Evolutionary conservation across 2,888 invertebrate species (phyloP).

Genomic region (Mythimna lalbum): DNA sequence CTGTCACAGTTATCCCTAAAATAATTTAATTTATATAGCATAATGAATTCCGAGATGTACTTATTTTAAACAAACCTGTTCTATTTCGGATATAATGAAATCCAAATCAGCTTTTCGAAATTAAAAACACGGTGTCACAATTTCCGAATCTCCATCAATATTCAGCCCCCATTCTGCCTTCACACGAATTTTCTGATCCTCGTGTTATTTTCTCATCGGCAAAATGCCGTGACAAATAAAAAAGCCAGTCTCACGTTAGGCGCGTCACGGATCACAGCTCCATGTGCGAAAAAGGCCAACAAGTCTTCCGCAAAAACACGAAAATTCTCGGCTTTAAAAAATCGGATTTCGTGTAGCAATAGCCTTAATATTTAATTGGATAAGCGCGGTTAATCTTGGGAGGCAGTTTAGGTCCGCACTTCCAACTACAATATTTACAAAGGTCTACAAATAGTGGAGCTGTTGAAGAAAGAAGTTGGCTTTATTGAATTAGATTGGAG

Average conservation of each 20-base stretch:
- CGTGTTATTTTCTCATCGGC: constrained; percentile 43
- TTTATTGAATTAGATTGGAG: constrained; percentile 64
- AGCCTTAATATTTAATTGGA: constrained; percentile 73
- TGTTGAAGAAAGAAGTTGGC: constrained; percentile 58
- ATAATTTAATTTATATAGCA: constrained; percentile 24
- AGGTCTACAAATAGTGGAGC: constrained; percentile 67
- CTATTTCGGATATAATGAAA: constrained; percentile 10
- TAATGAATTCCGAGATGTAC: constrained; percentile 21
- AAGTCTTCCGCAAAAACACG: constrained; percentile 31
- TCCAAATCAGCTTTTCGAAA: constrained; percentile 3
- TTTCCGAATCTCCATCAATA: constrained; percentile 38
- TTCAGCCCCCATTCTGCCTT: constrained; percentile 24
- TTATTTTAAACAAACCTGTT: constrained; percentile 17
- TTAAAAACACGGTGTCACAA: constrained; percentile 31
- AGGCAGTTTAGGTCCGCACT: constrained; percentile 68
- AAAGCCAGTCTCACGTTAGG: constrained; percentile 39
- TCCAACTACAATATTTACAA: constrained; percentile 75
- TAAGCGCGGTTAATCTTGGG: constrained; percentile 72
- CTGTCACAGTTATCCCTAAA: neutral
- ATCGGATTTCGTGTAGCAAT: constrained; percentile 57
- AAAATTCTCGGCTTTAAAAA: constrained; percentile 49
- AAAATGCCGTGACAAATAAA: constrained; percentile 48
- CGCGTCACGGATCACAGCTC: constrained; percentile 36
- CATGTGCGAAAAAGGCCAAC: constrained; percentile 45
- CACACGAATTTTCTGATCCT: constrained; percentile 28